Conservation (phyloP, 1,140 invertebrate genomes). For the Tetranychus cinnabarinus region DNA sequence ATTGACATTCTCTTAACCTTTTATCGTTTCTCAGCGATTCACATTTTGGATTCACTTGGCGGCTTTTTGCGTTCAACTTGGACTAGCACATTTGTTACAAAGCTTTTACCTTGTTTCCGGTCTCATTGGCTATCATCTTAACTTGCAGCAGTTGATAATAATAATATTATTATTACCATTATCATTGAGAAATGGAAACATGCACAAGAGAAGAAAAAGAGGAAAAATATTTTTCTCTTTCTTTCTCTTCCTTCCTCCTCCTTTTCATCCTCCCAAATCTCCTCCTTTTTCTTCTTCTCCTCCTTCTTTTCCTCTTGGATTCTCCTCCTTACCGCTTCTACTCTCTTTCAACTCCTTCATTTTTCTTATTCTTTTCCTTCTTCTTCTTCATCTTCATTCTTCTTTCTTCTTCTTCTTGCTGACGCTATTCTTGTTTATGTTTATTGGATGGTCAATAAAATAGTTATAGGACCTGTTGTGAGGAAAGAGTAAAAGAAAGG, state of each 20-base stretch:
- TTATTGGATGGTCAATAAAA: not conserved
- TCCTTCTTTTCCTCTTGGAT: not conserved
- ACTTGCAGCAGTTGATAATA: too few species aligned
- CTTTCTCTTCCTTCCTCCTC: not conserved
- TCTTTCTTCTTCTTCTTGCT: not conserved
- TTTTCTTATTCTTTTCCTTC: not conserved
- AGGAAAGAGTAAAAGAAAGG: not conserved
- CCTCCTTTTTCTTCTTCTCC: not conserved
- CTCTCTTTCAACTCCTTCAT: not conserved
- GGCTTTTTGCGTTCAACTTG: too few species aligned
- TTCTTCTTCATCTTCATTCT: not conserved
- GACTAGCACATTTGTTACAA: too few species aligned
- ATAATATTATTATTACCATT: too few species aligned
- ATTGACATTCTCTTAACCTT: too few species aligned
- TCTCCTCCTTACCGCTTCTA: not conserved
- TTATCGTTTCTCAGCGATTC: too few species aligned
- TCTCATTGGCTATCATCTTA: too few species aligned
- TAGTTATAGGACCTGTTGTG: not conserved
- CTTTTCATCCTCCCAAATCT: not conserved
- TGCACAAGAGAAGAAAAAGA: too few species aligned
- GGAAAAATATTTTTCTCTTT: not conserved
- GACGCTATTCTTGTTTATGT: not conserved
- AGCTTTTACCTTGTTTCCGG: too few species aligned
- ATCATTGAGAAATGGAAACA: too few species aligned
- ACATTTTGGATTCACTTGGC: too few species aligned